Evolutionary conservation across 1,140 invertebrate genomes (phyloP).

Genomic region (Hylaeus anthracinus): DNA sequence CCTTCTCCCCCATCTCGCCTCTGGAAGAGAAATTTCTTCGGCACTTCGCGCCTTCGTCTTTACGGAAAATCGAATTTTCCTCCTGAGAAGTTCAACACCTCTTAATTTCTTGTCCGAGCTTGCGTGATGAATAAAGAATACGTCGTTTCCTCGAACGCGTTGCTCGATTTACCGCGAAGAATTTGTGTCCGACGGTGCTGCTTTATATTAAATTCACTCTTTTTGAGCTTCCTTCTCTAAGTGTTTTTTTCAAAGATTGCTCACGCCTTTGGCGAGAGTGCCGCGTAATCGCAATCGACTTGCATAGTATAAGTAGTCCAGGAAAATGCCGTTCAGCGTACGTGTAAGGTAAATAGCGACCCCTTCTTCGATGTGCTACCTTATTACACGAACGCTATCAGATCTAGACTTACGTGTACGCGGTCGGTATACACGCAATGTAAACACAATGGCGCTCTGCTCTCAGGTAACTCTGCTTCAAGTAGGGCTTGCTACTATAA

Average conservation of each 20-base stretch:
- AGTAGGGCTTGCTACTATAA: not conserved
- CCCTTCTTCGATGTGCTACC: not conserved
- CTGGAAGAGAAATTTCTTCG: not conserved
- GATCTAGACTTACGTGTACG: not conserved
- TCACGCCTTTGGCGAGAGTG: not conserved
- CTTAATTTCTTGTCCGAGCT: not conserved
- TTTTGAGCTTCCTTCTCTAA: not conserved
- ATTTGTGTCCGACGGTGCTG: not conserved
- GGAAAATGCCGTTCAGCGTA: not conserved
- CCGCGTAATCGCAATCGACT: not conserved
- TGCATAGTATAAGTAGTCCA: not conserved
- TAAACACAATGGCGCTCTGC: not conserved
- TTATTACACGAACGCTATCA: not conserved
- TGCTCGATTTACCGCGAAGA: not conserved
- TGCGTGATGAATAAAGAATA: conserved; percentile 21
- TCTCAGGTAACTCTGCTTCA: not conserved
- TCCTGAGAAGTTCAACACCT: not conserved
- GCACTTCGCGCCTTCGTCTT: too few species aligned
- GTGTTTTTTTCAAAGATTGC: not conserved
- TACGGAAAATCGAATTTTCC: not conserved
- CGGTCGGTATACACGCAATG: not conserved
- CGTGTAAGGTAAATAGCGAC: not conserved
- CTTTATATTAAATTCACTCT: not conserved
- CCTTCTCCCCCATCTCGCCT: not conserved
- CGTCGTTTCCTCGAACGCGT: not conserved